Evolutionary conservation across 2,113 vertebrate species (phyloP), one percentile per base, ranked within the genome.

Genomic region (Entelurus aequoreus): DNA sequence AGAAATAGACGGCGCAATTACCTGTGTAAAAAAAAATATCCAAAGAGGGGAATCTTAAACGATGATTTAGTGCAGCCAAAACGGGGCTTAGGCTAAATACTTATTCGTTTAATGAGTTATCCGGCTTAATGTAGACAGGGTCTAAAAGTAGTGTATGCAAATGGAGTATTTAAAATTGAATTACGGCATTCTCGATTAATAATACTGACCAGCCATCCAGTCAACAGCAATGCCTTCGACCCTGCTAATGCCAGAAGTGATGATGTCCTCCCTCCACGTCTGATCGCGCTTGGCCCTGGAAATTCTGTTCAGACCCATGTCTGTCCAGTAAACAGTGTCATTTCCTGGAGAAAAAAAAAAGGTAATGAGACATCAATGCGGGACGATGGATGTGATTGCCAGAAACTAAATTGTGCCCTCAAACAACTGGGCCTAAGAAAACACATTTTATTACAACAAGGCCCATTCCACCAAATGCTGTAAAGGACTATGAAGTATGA

Each of bases 271-370:
- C 83, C 93, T 95, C 97, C 97, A 99, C 0, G 96, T 99, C 72
- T 99, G 97, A 65, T 99, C 97, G 63, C 97, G 86, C 85, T 94
- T 98, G 68, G 92, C 90, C 61, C 97, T 86, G 62, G 94, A 98
- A 68, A 99, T 99, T 85, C 93, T 93, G 86, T 98, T 99, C 83
- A 96, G 90, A 21, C 97, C 97, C 95, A 99, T 98, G 78, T 99
- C 97, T 66, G 96, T 98, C 97, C 97, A 99, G 77, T 99, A 99
- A 74, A 99, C 90, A 1, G 97, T 98, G 84, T 99, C 97, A 82
- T 99, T 99, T 64, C 88, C 97, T 99, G 79, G 69, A 3, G 68
- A 78, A 79, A 14, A 65, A 59, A 78, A 79, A 14, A 65, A 59
- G 54, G 77, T 84, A 72, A 84, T 68, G 54, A 71, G 5, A 48